Conservation (phyloP, 1,140 invertebrate species). For the Bombus breviceps region DNA sequence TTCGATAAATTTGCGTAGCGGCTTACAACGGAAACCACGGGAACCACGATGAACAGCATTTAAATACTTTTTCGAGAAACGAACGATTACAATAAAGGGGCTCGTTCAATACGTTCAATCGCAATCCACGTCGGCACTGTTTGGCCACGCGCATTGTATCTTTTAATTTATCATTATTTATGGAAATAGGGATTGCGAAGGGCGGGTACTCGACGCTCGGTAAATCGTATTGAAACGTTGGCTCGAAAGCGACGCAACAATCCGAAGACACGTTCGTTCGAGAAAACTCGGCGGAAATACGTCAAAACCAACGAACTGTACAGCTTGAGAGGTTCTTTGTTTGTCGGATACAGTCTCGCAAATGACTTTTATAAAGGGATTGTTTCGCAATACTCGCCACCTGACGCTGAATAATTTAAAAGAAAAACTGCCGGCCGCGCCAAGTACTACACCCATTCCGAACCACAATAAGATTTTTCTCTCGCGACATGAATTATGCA, state of each 20-base stretch:
- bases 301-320: conserved; percentile 15
- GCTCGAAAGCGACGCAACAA: neutral
- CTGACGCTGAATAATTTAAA: conserved; percentile 43
- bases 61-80: neutral
- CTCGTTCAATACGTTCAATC: neutral
- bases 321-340: conserved; percentile 13
- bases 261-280: neutral
- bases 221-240: conserved; percentile 1
- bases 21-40: neutral
- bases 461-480: conserved; percentile 26
- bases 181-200: neutral
- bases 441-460: conserved; percentile 10
- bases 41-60: neutral
- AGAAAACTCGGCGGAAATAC: conserved; percentile 5
- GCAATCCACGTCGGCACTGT: neutral
- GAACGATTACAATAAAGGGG: neutral
- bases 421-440: conserved; percentile 11
- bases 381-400: conserved; percentile 20
- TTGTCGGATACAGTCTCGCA: conserved; percentile 5
- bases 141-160: neutral
- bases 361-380: conserved; percentile 45
- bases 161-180: conserved; percentile 16
- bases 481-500: conserved; percentile 45
- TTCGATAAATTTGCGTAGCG: neutral
- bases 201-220: neutral